Base-by-base conservation (phyloP, 2,888 invertebrate genomes). In the Epirrhoe alternata region DNA sequence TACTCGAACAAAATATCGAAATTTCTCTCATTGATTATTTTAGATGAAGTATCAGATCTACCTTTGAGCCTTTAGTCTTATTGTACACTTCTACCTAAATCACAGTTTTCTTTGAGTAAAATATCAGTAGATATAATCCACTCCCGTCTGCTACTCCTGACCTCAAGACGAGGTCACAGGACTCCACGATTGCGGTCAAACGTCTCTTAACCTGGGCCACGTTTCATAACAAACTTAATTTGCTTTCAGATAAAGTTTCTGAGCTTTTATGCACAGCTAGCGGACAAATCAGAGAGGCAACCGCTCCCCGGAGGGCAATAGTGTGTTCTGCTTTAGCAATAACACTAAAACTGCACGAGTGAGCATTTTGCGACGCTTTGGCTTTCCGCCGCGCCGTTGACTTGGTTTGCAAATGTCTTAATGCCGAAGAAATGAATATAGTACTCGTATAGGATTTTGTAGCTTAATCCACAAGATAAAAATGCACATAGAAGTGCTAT, bases 171-270 rank as follows among this genome's bases (percentile, higher is more conserved):
- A 12, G 38, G 56, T 61, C 60, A 75, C 74, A 42, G 38, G 38
- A 42, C 38, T 12, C 68, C 72, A 80, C 77, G 64, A 79, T 79
- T 77, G 77, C 74, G 78, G 74, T 77, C 73, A 75, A 76, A 72
- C 66, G 72, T 83, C 83, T 84, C 81, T 74, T 77, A 79, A 84
- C 77, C 72, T 70, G 50, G 50, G 35, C 33, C 54, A 38, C 50
- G 42, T 70, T 67, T 63, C 60, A 55, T 56, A 67, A 60, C 45
- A 56, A 56, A 63, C 56, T 56, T 68, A 31, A 60, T 52, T 50
- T 38, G 38, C 42, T 65, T 51, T 51, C 31, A 14, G 57, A 63
- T 59, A 52, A 52, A 52, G 17, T 52, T 65, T 60, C 17, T 51
- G 52, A 56, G 17, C 14, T 42, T 42, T 50, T 24, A 31, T 66